Evolutionary conservation across 2,888 invertebrate genomes (phyloP).

Genomic region (Epiblema foenella): DNA sequence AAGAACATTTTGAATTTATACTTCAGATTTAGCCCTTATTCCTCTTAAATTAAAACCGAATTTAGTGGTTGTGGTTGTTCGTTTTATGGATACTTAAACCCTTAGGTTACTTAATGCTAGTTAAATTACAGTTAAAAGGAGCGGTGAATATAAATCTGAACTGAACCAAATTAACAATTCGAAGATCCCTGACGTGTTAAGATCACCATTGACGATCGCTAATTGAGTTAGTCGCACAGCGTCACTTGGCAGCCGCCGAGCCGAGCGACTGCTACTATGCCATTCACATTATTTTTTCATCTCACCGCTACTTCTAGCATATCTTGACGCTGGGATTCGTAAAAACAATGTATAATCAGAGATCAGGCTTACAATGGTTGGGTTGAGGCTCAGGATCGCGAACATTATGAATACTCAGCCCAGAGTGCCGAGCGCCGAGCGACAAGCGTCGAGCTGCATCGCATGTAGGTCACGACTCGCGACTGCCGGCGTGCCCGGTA

Average conservation of each 20-base stretch:
- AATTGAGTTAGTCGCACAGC: slow-evolving; percentile 59
- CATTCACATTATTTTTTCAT: background rate
- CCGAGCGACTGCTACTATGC: slow-evolving; percentile 14
- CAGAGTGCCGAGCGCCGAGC: slow-evolving; percentile 23
- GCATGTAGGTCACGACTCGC: slow-evolving; percentile 57
- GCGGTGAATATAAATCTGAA: background rate
- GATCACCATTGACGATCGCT: slow-evolving; percentile 54
- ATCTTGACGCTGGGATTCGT: background rate
- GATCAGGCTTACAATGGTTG: background rate
- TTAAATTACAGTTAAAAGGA: no score
- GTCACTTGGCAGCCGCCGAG: slow-evolving; percentile 48
- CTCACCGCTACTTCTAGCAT: background rate
- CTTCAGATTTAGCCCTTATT: no score
- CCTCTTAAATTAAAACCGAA: no score
- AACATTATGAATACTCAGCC: background rate
- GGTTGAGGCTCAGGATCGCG: background rate
- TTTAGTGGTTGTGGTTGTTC: no score
- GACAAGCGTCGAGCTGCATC: slow-evolving; percentile 46
- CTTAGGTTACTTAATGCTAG: no score
- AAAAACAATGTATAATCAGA: background rate
- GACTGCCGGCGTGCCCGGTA: slow-evolving; percentile 43
- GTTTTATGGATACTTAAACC: no score
- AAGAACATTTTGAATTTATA: no score
- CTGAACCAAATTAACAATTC: background rate
- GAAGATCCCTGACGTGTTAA: slow-evolving; percentile 42